These are phyloP conservation scores for Lates calcarifer DNA, from an alignment of 2,113 vertebrate genomes.

Conservation along the genomic window DNA sequence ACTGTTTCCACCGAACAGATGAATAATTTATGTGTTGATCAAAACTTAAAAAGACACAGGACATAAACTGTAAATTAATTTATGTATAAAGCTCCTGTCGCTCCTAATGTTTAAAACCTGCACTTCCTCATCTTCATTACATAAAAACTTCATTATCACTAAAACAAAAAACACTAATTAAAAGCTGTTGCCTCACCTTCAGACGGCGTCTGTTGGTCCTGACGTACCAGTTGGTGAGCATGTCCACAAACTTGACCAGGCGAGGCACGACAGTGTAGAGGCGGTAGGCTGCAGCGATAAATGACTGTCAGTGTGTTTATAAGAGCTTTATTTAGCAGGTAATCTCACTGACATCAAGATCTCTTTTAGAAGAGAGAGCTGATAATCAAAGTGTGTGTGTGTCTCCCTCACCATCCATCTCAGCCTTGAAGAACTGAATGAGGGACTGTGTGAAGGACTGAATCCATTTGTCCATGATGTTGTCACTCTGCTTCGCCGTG, in stretches of 20 bases:
- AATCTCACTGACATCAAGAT: neutral
- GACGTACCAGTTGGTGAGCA: constrained; percentile 99
- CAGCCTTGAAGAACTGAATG: constrained; percentile 93
- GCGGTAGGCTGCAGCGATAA: constrained; percentile 87
- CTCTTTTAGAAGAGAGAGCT: neutral
- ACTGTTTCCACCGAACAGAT: neutral
- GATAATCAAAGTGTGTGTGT: neutral
- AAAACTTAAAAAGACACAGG: neutral
- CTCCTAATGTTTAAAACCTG: neutral
- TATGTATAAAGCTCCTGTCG: neutral
- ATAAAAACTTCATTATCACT: neutral
- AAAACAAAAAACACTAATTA: neutral
- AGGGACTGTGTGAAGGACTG: constrained; percentile 97
- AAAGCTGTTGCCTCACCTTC: constrained; percentile 87
- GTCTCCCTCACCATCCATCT: constrained; percentile 91
- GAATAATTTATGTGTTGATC: neutral
- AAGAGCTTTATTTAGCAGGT: neutral
- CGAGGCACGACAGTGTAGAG: constrained; percentile 97
- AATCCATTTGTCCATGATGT: constrained; percentile 98
- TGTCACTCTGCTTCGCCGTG: constrained; percentile 87
- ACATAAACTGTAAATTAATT: neutral
- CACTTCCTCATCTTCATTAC: neutral
- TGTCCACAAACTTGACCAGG: constrained; percentile 96
- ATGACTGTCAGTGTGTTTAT: neutral
- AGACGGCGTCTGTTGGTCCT: constrained; percentile 95